Percentiles rank a stretch among this genome's conserved stretches.
Conservation (phyloP, 2,888 invertebrate genomes). For the Agapostemon virescens region DNA sequence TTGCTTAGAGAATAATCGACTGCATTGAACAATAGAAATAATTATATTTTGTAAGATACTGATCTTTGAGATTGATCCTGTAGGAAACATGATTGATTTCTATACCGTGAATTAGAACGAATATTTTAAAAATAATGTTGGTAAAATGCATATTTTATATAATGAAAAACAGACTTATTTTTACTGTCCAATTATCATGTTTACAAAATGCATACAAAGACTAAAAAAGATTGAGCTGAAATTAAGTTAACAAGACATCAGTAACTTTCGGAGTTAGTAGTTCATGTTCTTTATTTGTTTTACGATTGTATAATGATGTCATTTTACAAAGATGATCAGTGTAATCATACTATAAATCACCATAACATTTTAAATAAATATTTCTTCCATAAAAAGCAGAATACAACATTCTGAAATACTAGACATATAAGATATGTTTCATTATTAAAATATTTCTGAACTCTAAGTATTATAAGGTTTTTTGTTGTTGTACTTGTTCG, state of each 20-base stretch:
- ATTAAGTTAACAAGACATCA: constrained; percentile 44
- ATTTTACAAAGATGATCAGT: constrained; percentile 65
- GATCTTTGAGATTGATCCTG: background rate
- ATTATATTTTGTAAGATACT: background rate
- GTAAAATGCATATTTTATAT: background rate
- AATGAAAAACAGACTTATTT: background rate
- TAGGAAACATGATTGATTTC: background rate
- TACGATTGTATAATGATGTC: constrained; percentile 52
- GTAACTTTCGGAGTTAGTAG: constrained; percentile 57
- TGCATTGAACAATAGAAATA: background rate
- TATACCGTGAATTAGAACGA: background rate
- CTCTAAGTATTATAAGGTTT: background rate
- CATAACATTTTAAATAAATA: background rate
- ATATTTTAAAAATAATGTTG: background rate
- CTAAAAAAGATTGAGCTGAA: background rate
- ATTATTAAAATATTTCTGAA: background rate
- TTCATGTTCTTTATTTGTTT: constrained; percentile 31
- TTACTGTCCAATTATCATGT: constrained; percentile 8
- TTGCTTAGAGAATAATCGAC: background rate
- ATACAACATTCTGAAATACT: background rate
- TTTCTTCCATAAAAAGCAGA: background rate
- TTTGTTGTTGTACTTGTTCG: background rate
- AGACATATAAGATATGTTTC: background rate
- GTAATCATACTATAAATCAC: constrained; percentile 22
- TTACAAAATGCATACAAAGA: background rate